Percentiles rank a stretch among this genome's conserved stretches.
Evolutionary conservation across 2,113 vertebrate species (phyloP).

Genomic region (Cochlearius cochlearius): DNA sequence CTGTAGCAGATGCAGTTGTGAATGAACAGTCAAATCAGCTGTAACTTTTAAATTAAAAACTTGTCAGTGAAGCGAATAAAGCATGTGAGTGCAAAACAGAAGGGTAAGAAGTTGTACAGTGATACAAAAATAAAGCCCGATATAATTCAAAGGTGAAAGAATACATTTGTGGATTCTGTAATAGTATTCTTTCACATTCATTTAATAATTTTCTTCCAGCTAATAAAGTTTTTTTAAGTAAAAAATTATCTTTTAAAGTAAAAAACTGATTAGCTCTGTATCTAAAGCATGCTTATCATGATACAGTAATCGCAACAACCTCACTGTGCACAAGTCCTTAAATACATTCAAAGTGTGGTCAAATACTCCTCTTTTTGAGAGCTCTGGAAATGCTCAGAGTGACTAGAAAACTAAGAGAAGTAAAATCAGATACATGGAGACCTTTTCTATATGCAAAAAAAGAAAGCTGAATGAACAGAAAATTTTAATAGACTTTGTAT

Average conservation of each 20-base stretch:
- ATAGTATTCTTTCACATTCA: background rate
- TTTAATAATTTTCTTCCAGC: background rate
- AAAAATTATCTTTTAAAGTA: background rate
- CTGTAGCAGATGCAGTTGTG: background rate
- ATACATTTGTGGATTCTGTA: background rate
- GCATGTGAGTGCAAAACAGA: background rate
- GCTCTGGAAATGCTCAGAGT: background rate
- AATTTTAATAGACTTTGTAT: background rate
- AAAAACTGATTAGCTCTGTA: background rate
- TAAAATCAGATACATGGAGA: background rate
- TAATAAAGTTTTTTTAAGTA: background rate
- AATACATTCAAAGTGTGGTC: background rate
- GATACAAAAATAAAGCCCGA: background rate
- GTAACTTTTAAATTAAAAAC: background rate
- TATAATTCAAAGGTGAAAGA: background rate
- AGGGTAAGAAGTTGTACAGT: background rate
- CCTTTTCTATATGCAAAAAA: background rate
- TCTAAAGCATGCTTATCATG: background rate
- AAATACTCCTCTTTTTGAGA: background rate
- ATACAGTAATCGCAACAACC: background rate
- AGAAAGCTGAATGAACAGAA: background rate
- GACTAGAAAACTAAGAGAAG: background rate
- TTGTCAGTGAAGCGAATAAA: background rate
- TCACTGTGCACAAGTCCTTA: background rate
- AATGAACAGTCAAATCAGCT: background rate